Conservation (phyloP, 2,113 vertebrate genomes). For the Amia ocellicauda region DNA sequence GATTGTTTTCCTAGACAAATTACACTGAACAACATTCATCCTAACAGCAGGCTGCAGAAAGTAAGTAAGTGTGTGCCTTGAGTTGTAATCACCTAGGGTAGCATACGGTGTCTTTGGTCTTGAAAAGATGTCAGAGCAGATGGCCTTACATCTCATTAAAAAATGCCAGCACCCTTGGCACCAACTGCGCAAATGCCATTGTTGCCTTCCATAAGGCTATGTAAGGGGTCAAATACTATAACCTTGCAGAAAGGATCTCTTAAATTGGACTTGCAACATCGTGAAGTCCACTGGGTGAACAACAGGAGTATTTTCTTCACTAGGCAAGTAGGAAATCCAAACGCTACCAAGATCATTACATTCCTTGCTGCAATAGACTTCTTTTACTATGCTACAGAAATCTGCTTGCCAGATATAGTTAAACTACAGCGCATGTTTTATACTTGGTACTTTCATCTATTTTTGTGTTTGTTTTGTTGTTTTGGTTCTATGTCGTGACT, state of each 20-base stretch:
- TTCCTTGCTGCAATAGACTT: no score
- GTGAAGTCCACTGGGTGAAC: no score
- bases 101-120: conserved; percentile 35
- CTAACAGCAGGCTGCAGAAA: conserved; percentile 2
- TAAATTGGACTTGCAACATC: no score
- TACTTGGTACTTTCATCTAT: no score
- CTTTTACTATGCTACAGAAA: no score
- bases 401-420: no score
- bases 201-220: conserved; percentile 29
- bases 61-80: conserved; percentile 28
- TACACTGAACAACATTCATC: conserved; percentile 6
- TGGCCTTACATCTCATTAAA: conserved; percentile 48
- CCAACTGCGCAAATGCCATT: conserved; percentile 40
- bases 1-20: background rate
- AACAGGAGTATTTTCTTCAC: no score
- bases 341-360: no score
- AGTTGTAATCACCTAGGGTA: conserved; percentile 32
- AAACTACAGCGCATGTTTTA: no score
- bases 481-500: no score
- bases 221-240: conserved; percentile 36
- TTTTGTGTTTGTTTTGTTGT: no score
- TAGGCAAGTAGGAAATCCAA: no score
- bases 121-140: conserved; percentile 42
- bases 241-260: conserved; percentile 35
- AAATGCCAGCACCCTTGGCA: conserved; percentile 50